Evolutionary conservation across 2,888 invertebrate genomes (phyloP).

Genomic region (Hemithea aestivaria): DNA sequence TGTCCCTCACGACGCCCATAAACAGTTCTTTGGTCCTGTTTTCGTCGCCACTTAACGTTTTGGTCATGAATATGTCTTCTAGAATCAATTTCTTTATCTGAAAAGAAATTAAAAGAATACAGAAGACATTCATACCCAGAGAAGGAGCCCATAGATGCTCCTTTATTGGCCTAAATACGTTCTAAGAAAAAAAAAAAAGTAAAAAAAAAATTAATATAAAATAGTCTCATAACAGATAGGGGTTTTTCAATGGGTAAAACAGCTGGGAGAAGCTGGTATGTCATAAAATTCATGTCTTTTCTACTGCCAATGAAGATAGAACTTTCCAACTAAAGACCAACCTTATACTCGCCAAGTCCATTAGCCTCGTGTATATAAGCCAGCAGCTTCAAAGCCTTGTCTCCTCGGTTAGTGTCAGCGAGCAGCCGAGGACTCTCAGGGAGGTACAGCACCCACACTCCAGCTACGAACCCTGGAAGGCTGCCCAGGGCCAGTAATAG

Average conservation of each 20-base stretch:
- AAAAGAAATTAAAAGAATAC: conserved; percentile 13
- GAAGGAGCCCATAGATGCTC: no score
- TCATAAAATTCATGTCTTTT: no score
- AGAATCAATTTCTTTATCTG: conserved; percentile 65
- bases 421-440: conserved; percentile 87
- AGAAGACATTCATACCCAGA: no score
- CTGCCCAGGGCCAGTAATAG: conserved; percentile 82
- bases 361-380: conserved; percentile 76
- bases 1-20: conserved; percentile 57
- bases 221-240: no score
- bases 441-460: conserved; percentile 75
- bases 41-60: conserved; percentile 49
- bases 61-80: conserved; percentile 57
- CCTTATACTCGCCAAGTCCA: conserved; percentile 74
- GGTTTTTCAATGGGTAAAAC: no score
- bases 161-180: no score
- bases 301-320: no score
- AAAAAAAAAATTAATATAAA: no score
- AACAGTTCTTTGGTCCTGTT: conserved; percentile 59
- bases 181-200: no score
- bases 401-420: conserved; percentile 77
- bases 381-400: conserved; percentile 80
- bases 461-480: conserved; percentile 81
- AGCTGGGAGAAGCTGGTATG: no score
- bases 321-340: conserved; percentile 37